Conservation (phyloP, 2,888 invertebrate species). For the Neoscelio sp. region DNA sequence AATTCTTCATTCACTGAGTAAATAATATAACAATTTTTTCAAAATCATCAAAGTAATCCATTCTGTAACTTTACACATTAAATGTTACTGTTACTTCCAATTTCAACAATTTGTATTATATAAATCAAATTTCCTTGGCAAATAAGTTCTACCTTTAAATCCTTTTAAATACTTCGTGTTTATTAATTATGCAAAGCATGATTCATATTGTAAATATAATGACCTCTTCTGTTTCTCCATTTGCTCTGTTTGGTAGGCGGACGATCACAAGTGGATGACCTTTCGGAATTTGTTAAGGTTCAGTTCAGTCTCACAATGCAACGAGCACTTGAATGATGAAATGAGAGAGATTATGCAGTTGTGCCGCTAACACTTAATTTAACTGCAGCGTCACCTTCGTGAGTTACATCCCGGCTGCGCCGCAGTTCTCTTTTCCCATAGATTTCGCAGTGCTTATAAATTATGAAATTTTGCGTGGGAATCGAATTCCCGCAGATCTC, state of each 20-base stretch:
- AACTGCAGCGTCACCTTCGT: conserved; percentile 68
- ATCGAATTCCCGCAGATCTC: conserved; percentile 41
- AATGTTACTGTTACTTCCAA: too few species aligned
- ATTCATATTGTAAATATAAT: conserved; percentile 58
- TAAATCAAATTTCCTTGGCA: conserved; percentile 27
- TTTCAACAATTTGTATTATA: too few species aligned
- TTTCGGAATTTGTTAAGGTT: conserved; percentile 78
- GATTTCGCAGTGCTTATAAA: conserved; percentile 25
- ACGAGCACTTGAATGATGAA: conserved; percentile 72
- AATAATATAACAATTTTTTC: too few species aligned
- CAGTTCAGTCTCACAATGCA: conserved; percentile 74
- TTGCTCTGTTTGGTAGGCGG: conserved; percentile 64
- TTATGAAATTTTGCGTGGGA: conserved; percentile 66
- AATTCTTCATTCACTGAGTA: too few species aligned
- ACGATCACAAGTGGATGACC: conserved; percentile 73
- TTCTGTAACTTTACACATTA: too few species aligned
- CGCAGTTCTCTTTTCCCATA: conserved; percentile 75
- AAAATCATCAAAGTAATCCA: too few species aligned
- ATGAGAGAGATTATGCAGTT: conserved; percentile 72
- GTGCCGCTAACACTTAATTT: conserved; percentile 50
- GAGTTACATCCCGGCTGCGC: conserved; percentile 63
- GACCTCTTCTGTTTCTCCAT: conserved; percentile 59
- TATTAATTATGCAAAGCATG: conserved; percentile 50
- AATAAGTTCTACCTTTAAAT: too few species aligned
- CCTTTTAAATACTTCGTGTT: conserved; percentile 43